Evolutionary conservation across 64 coral and sea anemone species (phyloP), one percentile per base, ranked within the genome.

Genomic region (Pachyseris speciosa): DNA sequence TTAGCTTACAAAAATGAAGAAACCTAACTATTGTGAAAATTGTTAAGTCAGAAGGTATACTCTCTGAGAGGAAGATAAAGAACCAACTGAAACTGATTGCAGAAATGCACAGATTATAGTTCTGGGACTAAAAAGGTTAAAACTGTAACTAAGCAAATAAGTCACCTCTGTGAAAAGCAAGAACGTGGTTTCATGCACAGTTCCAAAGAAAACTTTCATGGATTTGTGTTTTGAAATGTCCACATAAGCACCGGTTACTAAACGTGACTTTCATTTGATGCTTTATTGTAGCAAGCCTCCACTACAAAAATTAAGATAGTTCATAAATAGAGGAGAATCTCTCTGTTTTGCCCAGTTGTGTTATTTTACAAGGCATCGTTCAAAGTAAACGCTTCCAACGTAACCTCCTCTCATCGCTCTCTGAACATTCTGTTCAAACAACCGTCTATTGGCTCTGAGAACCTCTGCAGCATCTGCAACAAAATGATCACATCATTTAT

Each of bases 351-450:
- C 32, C 5, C 17, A 16, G 32, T 19, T 15, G 20, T 22, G 37
- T 60, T 96, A 93, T 93, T 93, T 93, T 59, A 95, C 90, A 41
- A 98, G 86, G 51, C 93, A 95, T 58, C 96, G 84, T 44, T 98
- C 96, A 52, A 98, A 98, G 52, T 95, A 98, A 69, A 88, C 91
- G 38, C 96, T 92, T 43, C 94, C 94, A 67, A 98, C 89, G 9
- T 93, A 98, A 22, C 96, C 96, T 43, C 96, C 96, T 29, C 96
- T 86, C 96, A 98, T 98, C 34, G 96, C 93, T 75, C 95, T 98
- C 78, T 92, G 89, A 27, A 98, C 96, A 83, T 98, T 98, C 79
- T 98, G 96, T 81, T 98, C 96, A 90, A 98, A 98, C 40, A 98
- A 91, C 55, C 96, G 89, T 85, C 96, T 86, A 50, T 98, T 98